A percentile compares a stretch with the other conserved stretches of the same genome.
Evolutionary conservation across 2,888 invertebrate genomes (phyloP).

Genomic region (Eupsilia transversa): DNA sequence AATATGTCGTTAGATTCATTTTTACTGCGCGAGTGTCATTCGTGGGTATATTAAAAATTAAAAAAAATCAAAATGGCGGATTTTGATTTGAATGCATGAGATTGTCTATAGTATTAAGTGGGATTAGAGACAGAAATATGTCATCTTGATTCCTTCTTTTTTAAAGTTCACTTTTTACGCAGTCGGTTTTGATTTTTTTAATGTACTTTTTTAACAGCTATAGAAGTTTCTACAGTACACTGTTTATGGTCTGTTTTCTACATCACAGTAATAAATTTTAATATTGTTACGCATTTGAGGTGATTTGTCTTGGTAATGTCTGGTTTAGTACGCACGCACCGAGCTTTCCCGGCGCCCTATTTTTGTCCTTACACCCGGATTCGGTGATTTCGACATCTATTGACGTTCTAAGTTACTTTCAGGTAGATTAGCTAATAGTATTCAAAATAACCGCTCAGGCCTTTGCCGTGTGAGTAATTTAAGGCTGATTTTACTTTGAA

Average conservation of each 20-base stretch:
- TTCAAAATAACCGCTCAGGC: slow-evolving; percentile 12
- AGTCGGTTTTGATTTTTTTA: no score
- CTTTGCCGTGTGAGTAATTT: slow-evolving; percentile 15
- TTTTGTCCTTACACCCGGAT: slow-evolving; percentile 50
- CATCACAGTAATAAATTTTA: slow-evolving; percentile 19
- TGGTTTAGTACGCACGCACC: slow-evolving; percentile 32
- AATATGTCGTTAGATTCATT: no score
- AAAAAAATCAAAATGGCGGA: no score
- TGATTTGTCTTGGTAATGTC: slow-evolving; percentile 15
- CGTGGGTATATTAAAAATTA: no score
- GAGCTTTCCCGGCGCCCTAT: slow-evolving; percentile 51
- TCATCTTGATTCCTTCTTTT: no score
- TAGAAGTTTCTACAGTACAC: background rate
- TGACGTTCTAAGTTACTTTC: slow-evolving; percentile 28
- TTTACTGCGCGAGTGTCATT: no score
- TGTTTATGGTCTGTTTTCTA: background rate
- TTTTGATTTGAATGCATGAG: no score
- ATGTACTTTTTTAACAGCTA: background rate
- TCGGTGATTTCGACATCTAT: slow-evolving; percentile 33
- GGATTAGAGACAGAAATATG: no score
- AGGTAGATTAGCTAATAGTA: slow-evolving; percentile 21
- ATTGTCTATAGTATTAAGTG: no score
- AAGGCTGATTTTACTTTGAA: background rate
- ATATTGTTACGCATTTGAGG: slow-evolving; percentile 2
- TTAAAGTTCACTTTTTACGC: no score